phyloP scores from a whole-genome alignment of 2,888 invertebrate species.

The Xestia xanthographa region DNA sequence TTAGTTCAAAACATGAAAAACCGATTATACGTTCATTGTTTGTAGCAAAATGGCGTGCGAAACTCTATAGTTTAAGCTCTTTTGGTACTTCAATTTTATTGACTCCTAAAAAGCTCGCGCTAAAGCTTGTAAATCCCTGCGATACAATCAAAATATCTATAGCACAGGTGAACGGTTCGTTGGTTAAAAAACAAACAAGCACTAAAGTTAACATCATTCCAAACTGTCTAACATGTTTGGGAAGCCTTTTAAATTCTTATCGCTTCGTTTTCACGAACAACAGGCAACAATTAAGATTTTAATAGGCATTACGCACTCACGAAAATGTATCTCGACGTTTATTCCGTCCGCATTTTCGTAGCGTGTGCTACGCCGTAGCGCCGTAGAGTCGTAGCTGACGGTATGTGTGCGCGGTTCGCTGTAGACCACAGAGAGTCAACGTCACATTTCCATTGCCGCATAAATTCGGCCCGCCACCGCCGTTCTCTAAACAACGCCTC shows the following conservation, averaged over 20 bases:
- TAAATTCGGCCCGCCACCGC: conserved; percentile 78
- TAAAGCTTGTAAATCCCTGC: conserved; percentile 75
- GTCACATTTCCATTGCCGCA: conserved; percentile 81
- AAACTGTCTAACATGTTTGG: conserved; percentile 26
- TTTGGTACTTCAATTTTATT: conserved; percentile 83
- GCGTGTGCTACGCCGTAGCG: conserved; percentile 65
- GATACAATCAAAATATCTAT: conserved; percentile 70
- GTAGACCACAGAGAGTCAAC: conserved; percentile 74
- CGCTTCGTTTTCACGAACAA: conserved; percentile 34
- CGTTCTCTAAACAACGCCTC: conserved; percentile 85
- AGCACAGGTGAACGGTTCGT: conserved; percentile 48
- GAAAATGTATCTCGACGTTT: conserved; percentile 60
- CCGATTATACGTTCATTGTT: conserved; percentile 85
- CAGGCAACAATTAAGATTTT: conserved; percentile 55
- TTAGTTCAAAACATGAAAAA: conserved; percentile 86
- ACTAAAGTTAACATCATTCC: conserved; percentile 37
- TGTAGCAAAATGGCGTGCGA: conserved; percentile 78
- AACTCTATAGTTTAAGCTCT: conserved; percentile 79
- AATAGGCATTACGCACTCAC: conserved; percentile 57
- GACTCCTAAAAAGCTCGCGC: conserved; percentile 82
- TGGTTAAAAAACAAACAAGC: conserved; percentile 44
- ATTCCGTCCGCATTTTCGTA: conserved; percentile 66
- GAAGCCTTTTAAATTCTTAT: conserved; percentile 43
- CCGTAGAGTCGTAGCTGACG: conserved; percentile 65
- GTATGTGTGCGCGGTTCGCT: conserved; percentile 62